A percentile compares a stretch with the other conserved stretches of the same genome.
These are phyloP conservation scores for Cyclargus thomasi DNA, from an alignment of 1,140 invertebrate species.

Conservation along the genomic window DNA sequence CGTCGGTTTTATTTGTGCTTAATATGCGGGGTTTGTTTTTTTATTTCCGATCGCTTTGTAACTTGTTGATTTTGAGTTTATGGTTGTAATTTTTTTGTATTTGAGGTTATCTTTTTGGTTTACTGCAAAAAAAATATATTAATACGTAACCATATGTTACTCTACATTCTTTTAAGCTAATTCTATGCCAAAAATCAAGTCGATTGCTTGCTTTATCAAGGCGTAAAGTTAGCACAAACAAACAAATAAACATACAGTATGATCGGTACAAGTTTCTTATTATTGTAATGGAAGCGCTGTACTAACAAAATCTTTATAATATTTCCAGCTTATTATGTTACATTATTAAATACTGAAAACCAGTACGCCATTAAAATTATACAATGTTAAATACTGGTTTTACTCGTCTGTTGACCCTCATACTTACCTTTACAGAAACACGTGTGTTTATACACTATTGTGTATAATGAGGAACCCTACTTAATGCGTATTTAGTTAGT, in stretches of 20 bases:
- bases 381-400: not conserved
- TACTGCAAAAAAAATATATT: too few relatives aligned
- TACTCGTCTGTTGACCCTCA: not conserved
- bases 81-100: too few relatives aligned
- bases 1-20: constrained; percentile 2
- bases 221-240: too few relatives aligned
- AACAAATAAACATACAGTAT: too few relatives aligned
- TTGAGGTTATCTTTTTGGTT: too few relatives aligned
- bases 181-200: too few relatives aligned
- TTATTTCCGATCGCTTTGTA: not conserved
- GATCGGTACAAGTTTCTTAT: too few relatives aligned
- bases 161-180: too few relatives aligned
- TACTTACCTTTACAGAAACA: not conserved
- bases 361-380: not conserved
- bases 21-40: not conserved
- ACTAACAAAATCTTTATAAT: not conserved
- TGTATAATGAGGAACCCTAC: constrained; percentile 7
- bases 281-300: not conserved
- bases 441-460: not conserved
- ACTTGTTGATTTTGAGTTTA: not conserved
- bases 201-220: too few relatives aligned
- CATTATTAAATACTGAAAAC: not conserved
- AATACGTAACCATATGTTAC: too few relatives aligned
- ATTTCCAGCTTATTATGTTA: not conserved
- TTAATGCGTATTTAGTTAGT: not conserved